Evolutionary conservation across 1,140 invertebrate species (phyloP).

Genomic region (Lasaia peninsularis): DNA sequence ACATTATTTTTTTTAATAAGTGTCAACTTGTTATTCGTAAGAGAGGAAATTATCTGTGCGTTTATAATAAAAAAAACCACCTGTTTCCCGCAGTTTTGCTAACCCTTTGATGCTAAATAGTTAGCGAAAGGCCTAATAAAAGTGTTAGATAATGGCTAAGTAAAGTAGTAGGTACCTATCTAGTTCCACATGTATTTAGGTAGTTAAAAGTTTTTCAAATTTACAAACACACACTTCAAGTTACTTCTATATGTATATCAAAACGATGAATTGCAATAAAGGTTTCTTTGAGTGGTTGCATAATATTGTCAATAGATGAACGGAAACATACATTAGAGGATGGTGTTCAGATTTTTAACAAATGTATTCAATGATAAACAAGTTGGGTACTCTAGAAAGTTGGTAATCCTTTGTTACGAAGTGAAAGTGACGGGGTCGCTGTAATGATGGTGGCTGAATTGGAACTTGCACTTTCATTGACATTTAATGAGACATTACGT

Average conservation of each 20-base stretch:
- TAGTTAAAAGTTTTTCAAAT: too few species aligned
- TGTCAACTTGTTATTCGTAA: too few species aligned
- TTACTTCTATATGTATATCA: not conserved
- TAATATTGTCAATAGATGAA: not conserved
- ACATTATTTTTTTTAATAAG: too few species aligned
- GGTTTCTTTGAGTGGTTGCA: not conserved
- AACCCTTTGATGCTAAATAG: too few species aligned
- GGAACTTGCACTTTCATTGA: constrained; percentile 42
- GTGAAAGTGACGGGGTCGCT: constrained; percentile 44
- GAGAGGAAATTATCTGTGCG: too few species aligned
- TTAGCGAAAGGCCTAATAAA: too few species aligned
- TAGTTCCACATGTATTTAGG: too few species aligned
- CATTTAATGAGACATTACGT: constrained; percentile 24
- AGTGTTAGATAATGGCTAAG: too few species aligned
- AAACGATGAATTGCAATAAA: not conserved
- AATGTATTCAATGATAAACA: constrained; percentile 40
- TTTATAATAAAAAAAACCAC: too few species aligned
- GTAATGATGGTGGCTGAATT: constrained; percentile 36
- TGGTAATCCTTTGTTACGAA: constrained; percentile 51
- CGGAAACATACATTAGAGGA: constrained; percentile 33
- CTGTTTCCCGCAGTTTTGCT: too few species aligned
- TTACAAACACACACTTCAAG: not conserved
- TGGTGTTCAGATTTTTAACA: constrained; percentile 29
- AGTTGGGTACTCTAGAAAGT: constrained; percentile 46
- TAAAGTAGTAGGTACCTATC: too few species aligned